Conservation (phyloP, 2,888 invertebrate genomes). For the Teleiodes luculella region DNA sequence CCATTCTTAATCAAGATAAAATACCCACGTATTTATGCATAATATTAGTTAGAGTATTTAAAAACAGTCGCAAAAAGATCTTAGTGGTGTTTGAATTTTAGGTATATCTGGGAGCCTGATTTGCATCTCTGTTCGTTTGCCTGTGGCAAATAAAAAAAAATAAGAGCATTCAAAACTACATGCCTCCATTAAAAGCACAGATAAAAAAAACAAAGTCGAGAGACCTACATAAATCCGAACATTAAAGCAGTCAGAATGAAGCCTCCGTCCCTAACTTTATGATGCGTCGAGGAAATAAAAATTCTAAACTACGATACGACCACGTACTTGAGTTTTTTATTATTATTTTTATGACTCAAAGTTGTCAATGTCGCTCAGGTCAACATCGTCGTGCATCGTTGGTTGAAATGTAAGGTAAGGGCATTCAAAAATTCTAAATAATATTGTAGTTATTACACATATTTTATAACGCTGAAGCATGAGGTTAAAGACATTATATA, state of each 20-base stretch:
- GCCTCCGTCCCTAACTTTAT: conserved; percentile 25
- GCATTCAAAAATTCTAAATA: neutral
- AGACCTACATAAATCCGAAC: conserved; percentile 11
- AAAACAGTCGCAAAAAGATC: conserved; percentile 3
- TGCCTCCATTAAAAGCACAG: conserved; percentile 14
- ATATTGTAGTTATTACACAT: no score
- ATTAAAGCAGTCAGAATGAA: conserved; percentile 18
- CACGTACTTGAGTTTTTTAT: conserved; percentile 22
- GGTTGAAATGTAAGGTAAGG: neutral
- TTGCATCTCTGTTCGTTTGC: conserved; percentile 16
- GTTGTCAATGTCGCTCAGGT: conserved; percentile 38
- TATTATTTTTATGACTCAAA: conserved; percentile 31
- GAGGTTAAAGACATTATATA: no score
- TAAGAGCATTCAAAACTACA: conserved; percentile 6
- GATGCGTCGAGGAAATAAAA: conserved; percentile 26
- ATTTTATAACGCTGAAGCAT: no score
- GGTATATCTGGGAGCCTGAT: conserved; percentile 10
- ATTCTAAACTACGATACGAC: conserved; percentile 26
- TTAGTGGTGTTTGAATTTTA: conserved; percentile 2
- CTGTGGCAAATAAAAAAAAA: conserved; percentile 14
- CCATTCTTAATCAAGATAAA: conserved; percentile 8
- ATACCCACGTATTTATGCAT: neutral
- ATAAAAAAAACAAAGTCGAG: conserved; percentile 14
- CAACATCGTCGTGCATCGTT: conserved; percentile 18
- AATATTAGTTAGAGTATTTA: neutral